Conservation (phyloP, 2,797 vertebrate genomes). For the Podargus strigoides region DNA sequence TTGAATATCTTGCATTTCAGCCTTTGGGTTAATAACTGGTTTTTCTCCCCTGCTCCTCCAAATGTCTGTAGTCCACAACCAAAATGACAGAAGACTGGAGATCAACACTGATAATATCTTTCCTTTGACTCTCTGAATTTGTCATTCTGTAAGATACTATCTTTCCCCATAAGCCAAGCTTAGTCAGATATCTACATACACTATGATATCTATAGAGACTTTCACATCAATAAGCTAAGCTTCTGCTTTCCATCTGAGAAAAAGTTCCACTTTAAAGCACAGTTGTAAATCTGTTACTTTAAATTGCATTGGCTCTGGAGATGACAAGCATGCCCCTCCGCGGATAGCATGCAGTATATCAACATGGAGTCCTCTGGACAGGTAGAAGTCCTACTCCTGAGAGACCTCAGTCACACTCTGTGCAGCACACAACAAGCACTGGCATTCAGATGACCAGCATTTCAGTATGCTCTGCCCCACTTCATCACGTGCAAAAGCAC, state of each 20-base stretch:
- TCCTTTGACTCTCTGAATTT: not conserved
- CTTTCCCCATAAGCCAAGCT: not conserved
- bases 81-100: not conserved
- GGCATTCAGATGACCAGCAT: not conserved
- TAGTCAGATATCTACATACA: not conserved
- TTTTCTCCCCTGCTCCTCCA: not conserved
- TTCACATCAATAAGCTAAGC: not conserved
- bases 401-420: accelerated
- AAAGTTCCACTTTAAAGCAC: not conserved
- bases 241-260: not conserved
- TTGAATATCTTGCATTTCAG: not conserved
- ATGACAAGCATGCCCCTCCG: not conserved
- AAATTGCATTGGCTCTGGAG: not conserved
- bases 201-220: not conserved
- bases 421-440: no score
- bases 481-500: not conserved
- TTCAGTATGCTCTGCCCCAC: not conserved
- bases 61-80: not conserved
- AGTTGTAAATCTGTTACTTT: not conserved
- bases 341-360: not conserved
- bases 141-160: not conserved
- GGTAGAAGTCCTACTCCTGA: not conserved
- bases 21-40: not conserved
- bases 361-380: not conserved
- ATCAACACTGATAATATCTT: not conserved